Evolutionary conservation across 2,797 vertebrate species (phyloP).

Genomic region (Pseudochirops corinnae): DNA sequence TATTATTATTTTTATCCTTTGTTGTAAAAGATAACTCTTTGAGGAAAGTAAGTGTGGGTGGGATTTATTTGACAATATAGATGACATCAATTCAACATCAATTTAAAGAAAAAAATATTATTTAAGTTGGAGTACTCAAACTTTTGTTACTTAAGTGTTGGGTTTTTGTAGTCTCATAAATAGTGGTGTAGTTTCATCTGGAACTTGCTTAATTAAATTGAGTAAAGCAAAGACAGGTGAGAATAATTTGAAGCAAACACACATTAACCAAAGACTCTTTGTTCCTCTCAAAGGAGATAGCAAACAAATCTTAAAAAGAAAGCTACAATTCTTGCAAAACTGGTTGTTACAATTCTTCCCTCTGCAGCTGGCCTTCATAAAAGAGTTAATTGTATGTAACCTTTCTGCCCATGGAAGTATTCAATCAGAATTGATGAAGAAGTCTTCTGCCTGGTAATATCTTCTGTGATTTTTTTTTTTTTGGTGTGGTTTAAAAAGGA

Average conservation of each 20-base stretch:
- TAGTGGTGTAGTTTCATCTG: background rate
- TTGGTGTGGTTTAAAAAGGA: background rate
- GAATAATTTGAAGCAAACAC: slow-evolving; percentile 38
- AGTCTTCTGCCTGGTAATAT: background rate
- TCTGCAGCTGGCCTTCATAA: background rate
- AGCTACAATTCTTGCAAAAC: background rate
- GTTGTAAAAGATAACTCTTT: background rate
- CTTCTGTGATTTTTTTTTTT: background rate
- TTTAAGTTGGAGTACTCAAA: background rate
- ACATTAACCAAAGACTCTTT: background rate
- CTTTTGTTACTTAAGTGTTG: background rate
- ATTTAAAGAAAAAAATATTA: background rate
- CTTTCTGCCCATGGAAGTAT: background rate
- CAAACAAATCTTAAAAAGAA: slow-evolving; percentile 17
- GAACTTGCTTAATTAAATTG: background rate
- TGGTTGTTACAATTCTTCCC: background rate
- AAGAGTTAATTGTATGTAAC: background rate
- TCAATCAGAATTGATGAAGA: background rate
- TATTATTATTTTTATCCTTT: background rate
- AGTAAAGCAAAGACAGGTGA: background rate
- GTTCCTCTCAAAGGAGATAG: background rate
- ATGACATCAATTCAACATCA: background rate
- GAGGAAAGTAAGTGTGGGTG: background rate
- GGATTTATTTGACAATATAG: background rate
- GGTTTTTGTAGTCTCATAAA: background rate